Percentiles rank a stretch among this genome's conserved stretches.
Evolutionary conservation across 2,888 invertebrate genomes (phyloP).

Genomic region (Clostera curtula): DNA sequence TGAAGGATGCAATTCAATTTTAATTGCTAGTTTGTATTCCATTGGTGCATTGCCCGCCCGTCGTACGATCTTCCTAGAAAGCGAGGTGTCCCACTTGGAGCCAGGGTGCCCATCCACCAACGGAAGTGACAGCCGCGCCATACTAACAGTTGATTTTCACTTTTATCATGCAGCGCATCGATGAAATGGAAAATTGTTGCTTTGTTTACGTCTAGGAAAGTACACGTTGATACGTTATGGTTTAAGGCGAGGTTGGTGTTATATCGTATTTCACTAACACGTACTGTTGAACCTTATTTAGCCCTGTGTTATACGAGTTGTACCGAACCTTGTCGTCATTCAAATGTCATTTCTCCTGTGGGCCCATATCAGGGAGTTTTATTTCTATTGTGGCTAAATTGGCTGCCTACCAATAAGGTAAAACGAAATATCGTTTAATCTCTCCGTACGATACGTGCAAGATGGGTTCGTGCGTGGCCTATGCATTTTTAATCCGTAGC

Average conservation of each 20-base stretch:
- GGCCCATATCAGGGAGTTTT: too few relatives aligned
- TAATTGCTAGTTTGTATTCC: conserved; percentile 49
- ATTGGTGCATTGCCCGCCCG: conserved; percentile 34
- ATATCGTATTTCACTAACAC: too few relatives aligned
- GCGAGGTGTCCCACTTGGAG: conserved; percentile 53
- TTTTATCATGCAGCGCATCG: conserved; percentile 43
- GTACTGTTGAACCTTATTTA: too few relatives aligned
- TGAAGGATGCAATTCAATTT: conserved; percentile 33
- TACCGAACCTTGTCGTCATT: too few relatives aligned
- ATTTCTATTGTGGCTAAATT: too few relatives aligned
- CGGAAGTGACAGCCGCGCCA: conserved; percentile 45
- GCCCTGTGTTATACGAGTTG: too few relatives aligned
- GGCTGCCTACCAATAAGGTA: too few relatives aligned
- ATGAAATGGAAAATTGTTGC: conserved; percentile 23
- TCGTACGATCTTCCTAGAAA: conserved; percentile 63
- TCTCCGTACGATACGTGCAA: too few relatives aligned
- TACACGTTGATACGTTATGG: not conserved
- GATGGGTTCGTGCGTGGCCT: too few relatives aligned
- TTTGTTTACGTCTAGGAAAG: conserved; percentile 1
- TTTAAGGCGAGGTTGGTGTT: conserved; percentile 13
- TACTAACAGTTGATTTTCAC: conserved; percentile 59
- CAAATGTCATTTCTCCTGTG: too few relatives aligned
- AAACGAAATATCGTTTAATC: too few relatives aligned
- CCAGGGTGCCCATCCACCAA: conserved; percentile 33
- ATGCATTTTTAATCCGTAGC: too few relatives aligned